A percentile compares a stretch with the other conserved stretches of the same genome.
Conservation (phyloP, 1,140 invertebrate species). For the Chymomyza costata region DNA sequence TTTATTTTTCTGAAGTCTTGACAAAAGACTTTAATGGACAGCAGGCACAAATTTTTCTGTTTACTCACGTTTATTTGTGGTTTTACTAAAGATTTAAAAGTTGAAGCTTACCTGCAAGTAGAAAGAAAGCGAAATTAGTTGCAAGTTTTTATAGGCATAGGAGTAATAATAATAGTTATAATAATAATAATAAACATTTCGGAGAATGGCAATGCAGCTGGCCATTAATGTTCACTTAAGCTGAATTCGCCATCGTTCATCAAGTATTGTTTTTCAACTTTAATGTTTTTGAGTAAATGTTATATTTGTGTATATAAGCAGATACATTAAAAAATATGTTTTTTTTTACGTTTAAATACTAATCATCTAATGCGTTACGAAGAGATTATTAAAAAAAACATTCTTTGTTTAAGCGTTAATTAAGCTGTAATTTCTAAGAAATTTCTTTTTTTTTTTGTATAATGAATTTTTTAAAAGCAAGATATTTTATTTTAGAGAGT, state of each 20-base stretch:
- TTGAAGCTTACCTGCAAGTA: slow-evolving; percentile 50
- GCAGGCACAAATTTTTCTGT: not conserved
- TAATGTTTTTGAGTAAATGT: too few species aligned
- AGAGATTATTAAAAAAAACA: too few species aligned
- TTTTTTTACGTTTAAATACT: slow-evolving; percentile 50
- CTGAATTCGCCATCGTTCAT: too few species aligned
- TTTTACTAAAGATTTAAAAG: slow-evolving; percentile 22
- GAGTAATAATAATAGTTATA: slow-evolving; percentile 25
- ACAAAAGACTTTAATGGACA: slow-evolving; percentile 1
- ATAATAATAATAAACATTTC: slow-evolving; percentile 11
- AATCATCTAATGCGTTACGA: too few species aligned
- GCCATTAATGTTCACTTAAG: slow-evolving; percentile 11
- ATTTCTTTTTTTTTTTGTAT: too few species aligned
- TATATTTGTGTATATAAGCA: too few species aligned
- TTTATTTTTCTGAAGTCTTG: slow-evolving; percentile 21
- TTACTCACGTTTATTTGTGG: slow-evolving; percentile 42
- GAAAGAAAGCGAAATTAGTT: slow-evolving; percentile 66
- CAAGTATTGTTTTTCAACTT: too few species aligned
- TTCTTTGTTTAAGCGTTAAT: too few species aligned
- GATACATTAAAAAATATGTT: too few species aligned
- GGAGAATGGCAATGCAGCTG: slow-evolving; percentile 30
- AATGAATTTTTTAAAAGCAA: too few species aligned
- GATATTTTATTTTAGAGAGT: too few species aligned
- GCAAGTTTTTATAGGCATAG: slow-evolving; percentile 20
- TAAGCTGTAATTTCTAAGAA: too few species aligned